Evolutionary conservation across 2,888 invertebrate species (phyloP).

Genomic region (Dynastes tityus): DNA sequence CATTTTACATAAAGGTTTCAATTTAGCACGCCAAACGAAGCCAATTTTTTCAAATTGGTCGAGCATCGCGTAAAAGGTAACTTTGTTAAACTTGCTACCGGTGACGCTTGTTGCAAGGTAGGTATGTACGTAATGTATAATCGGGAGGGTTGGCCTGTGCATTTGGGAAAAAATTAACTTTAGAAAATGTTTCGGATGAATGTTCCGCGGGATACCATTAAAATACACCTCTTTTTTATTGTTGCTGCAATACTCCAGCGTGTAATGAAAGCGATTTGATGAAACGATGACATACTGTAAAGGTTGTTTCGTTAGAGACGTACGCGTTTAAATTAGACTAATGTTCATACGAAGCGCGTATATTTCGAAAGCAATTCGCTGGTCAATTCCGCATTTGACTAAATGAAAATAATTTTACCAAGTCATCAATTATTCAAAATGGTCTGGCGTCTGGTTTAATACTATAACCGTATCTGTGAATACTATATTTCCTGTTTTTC

Average conservation of each 20-base stretch:
- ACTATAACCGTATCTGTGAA: too few species aligned
- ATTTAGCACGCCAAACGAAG: slow-evolving; percentile 12
- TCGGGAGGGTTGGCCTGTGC: neutral
- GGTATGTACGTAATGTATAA: neutral
- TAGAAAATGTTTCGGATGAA: slow-evolving; percentile 11
- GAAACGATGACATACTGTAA: neutral
- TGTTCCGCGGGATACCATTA: neutral
- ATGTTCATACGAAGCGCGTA: too few species aligned
- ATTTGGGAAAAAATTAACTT: slow-evolving; percentile 17
- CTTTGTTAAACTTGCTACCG: slow-evolving; percentile 20
- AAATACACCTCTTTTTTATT: slow-evolving; percentile 8
- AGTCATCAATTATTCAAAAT: too few species aligned
- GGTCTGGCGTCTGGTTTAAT: too few species aligned
- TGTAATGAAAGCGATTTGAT: neutral
- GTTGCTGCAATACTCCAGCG: neutral
- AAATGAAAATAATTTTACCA: too few species aligned
- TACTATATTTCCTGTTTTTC: too few species aligned
- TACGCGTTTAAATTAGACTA: too few species aligned
- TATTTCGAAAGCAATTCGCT: too few species aligned
- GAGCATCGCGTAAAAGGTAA: neutral
- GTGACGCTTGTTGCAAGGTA: neutral
- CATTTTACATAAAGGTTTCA: slow-evolving; percentile 22
- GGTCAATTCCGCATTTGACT: too few species aligned
- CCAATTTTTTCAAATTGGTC: slow-evolving; percentile 31
- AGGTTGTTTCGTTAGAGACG: neutral